Percentiles rank a stretch among this genome's conserved stretches.
Evolutionary conservation across 2,113 vertebrate genomes (phyloP).

Genomic region (Pelusios castaneus): DNA sequence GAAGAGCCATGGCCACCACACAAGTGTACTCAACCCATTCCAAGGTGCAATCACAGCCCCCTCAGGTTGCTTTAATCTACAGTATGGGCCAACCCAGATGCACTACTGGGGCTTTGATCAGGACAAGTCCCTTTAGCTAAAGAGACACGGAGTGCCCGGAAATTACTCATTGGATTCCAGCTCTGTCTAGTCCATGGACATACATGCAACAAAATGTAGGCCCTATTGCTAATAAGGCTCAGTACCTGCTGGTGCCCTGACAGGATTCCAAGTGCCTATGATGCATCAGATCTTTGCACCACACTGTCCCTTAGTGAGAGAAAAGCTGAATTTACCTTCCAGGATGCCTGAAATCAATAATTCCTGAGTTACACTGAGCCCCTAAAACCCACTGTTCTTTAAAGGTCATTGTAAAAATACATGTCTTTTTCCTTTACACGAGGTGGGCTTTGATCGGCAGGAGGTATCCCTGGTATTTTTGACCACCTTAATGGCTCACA

Average conservation of each 20-base stretch:
- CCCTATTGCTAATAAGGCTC: not conserved
- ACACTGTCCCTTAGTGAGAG: not conserved
- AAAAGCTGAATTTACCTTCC: constrained; percentile 14
- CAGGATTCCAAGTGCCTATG: not conserved
- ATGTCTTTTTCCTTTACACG: not conserved
- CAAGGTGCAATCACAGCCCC: fast-evolving
- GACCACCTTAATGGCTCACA: not conserved
- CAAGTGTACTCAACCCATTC: fast-evolving
- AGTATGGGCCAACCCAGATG: not conserved
- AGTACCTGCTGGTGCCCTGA: fast-evolving
- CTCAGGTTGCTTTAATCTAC: not conserved
- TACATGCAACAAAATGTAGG: fast-evolving
- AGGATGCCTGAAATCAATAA: constrained; percentile 1
- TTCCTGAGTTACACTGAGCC: not conserved
- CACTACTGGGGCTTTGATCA: not conserved
- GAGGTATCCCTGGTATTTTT: not conserved
- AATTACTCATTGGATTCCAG: not conserved
- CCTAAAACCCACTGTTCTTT: not conserved
- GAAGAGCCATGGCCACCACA: fast-evolving
- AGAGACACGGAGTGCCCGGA: not conserved
- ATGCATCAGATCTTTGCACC: not conserved
- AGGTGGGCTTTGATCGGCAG: constrained; percentile 8
- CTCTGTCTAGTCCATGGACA: not conserved
- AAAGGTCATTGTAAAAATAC: constrained; percentile 1
- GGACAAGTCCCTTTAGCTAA: not conserved